A percentile compares a stretch with the other conserved stretches of the same genome.
phyloP scores from a whole-genome alignment of 1,140 invertebrate genomes.

The Ooceraea biroi region DNA sequence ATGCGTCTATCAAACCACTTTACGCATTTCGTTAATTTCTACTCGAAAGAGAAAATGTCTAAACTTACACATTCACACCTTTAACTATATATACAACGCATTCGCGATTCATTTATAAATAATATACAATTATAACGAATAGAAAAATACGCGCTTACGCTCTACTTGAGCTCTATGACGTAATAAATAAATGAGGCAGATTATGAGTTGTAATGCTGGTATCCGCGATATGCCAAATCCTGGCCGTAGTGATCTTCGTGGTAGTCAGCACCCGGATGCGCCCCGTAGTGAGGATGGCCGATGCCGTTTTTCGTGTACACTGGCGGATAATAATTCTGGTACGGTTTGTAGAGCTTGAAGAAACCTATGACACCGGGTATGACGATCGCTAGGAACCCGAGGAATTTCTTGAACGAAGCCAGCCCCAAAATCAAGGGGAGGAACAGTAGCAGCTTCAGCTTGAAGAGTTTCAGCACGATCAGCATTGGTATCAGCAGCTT shows the following conservation, averaged over 20 bases:
- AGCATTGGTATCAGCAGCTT: conserved; percentile 94
- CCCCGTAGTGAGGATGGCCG: conserved; percentile 86
- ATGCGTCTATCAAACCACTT: no score
- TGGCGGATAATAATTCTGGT: conserved; percentile 82
- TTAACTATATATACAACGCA: conserved; percentile 51
- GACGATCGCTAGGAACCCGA: conserved; percentile 91
- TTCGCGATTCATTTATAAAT: background rate
- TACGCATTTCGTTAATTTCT: background rate
- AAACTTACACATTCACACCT: conserved; percentile 13
- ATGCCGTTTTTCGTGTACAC: conserved; percentile 87
- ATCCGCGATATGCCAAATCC: conserved; percentile 90
- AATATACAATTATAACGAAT: background rate
- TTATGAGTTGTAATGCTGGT: conserved; percentile 85
- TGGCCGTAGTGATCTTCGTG: conserved; percentile 86
- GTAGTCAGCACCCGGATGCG: conserved; percentile 79
- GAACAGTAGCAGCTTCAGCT: conserved; percentile 92
- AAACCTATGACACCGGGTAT: conserved; percentile 92
- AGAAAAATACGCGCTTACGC: background rate
- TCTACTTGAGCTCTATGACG: background rate
- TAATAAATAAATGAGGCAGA: background rate
- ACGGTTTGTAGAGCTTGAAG: conserved; percentile 91
- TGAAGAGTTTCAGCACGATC: conserved; percentile 93
- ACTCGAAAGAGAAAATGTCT: background rate
- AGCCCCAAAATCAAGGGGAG: conserved; percentile 92
- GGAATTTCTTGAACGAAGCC: conserved; percentile 93